phyloP scores from a whole-genome alignment of 2,888 invertebrate species.

The Amiota mariae region DNA sequence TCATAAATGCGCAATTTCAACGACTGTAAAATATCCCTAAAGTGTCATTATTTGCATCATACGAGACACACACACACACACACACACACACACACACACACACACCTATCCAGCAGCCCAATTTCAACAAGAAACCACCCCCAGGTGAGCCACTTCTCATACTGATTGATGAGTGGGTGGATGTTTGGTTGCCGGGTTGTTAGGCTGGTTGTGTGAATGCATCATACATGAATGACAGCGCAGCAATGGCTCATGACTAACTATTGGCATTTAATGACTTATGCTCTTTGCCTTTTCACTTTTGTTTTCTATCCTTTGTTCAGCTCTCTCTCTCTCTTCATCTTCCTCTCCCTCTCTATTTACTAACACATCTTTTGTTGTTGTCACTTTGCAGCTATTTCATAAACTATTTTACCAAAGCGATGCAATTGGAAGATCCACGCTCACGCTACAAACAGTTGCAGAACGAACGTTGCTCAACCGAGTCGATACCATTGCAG shows the following conservation, averaged over 20 bases:
- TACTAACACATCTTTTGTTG: slow-evolving; percentile 14
- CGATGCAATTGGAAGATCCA: slow-evolving; percentile 86
- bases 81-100: background rate
- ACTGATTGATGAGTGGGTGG: too few relatives aligned
- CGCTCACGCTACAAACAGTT: slow-evolving; percentile 76
- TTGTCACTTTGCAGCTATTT: slow-evolving; percentile 77
- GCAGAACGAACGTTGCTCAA: slow-evolving; percentile 75
- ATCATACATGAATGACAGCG: too few relatives aligned
- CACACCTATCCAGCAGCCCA: background rate
- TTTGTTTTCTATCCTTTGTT: slow-evolving; percentile 29
- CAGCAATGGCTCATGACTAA: background rate
- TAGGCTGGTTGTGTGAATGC: too few relatives aligned
- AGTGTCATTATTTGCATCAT: background rate
- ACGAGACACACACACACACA: background rate
- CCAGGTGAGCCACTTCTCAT: background rate
- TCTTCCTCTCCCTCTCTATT: background rate
- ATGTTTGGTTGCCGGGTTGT: too few relatives aligned
- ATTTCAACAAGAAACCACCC: slow-evolving; percentile 2
- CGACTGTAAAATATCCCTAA: slow-evolving; percentile 18
- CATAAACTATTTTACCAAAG: slow-evolving; percentile 82
- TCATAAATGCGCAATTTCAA: slow-evolving; percentile 23
- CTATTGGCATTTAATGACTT: slow-evolving; percentile 17
- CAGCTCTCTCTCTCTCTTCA: slow-evolving; percentile 4
- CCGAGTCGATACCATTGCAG: slow-evolving; percentile 79
- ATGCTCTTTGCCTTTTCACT: background rate